These are phyloP conservation scores for Hololepta plana DNA, from an alignment of 2,888 invertebrate species.

Conservation along the genomic window DNA sequence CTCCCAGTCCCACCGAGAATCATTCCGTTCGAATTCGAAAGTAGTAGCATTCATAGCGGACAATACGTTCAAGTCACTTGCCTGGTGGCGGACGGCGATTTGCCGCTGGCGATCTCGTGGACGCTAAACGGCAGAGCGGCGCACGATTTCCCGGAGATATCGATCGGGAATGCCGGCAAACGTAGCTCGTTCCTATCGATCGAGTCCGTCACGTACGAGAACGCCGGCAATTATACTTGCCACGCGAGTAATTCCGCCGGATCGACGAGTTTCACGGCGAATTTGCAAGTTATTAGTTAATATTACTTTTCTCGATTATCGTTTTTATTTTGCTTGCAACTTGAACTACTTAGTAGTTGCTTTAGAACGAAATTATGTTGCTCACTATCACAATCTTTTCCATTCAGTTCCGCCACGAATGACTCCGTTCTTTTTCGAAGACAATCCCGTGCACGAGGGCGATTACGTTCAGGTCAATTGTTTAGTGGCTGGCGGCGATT, in stretches of 20 bases:
- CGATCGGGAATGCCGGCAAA: constrained; percentile 35
- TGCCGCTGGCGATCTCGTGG: constrained; percentile 51
- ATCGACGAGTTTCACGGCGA: constrained; percentile 32
- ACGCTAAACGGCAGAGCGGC: constrained; percentile 34
- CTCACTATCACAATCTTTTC: constrained; percentile 5
- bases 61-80: constrained; percentile 45
- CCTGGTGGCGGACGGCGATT: constrained; percentile 46
- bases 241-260: constrained; percentile 40
- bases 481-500: constrained; percentile 49
- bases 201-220: constrained; percentile 37
- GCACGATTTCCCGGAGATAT: constrained; percentile 18
- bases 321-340: constrained; percentile 3
- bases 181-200: constrained; percentile 40
- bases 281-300: constrained; percentile 33
- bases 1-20: constrained; percentile 48
- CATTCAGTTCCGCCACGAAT: constrained; percentile 37
- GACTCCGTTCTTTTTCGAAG: constrained; percentile 45
- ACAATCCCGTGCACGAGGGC: constrained; percentile 36
- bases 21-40: constrained; percentile 47
- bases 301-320: constrained; percentile 26
- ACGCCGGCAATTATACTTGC: constrained; percentile 44
- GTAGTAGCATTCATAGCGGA: constrained; percentile 43
- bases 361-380: constrained; percentile 3
- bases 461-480: constrained; percentile 46
- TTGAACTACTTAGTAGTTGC: constrained; percentile 4